Evolutionary conservation across 2,888 invertebrate genomes (phyloP), one percentile per base, ranked within the genome.

Genomic region (Apodemia duryi): DNA sequence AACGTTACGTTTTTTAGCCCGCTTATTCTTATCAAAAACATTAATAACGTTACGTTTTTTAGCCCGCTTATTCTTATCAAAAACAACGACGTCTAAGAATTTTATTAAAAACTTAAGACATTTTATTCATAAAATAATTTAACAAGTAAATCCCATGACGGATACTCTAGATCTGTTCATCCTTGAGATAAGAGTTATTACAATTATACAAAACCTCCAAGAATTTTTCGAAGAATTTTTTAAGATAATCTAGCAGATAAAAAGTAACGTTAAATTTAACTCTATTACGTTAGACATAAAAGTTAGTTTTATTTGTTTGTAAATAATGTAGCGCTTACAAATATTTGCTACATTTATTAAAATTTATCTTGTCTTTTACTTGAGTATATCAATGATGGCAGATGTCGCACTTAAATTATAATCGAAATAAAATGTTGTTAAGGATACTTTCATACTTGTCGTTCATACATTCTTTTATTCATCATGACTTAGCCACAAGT

Each of bases 121-220:
- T 54, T 54, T 28, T 54, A 54, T 54, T 54, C 32, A 54, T 54
- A 54, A 54, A 54, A 54, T 28, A 54, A 54, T 54, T 54, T 54
- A 54, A 54, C 54, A 54, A 54, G 54, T 29, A 29, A 54, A 54
- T 54, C 54, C 54, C 54, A 54, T 54, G 54, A 54, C 54, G 32
- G 54, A 54, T 54, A 54, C 11, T 54, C 54, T 29, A 54, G 54
- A 54, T 54, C 29, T 54, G 29, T 29, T 28, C 29, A 28, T 32
- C 11, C 32, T 54, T 54, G 28, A 54, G 54, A 54, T 54, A 54
- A 54, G 32, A 54, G 5, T 29, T 46, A 54, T 54, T 54, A 13
- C 13, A 46, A 29, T 54, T 54, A 54, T 54, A 29, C 29, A 29
- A 54, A 54, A 54, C 11, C 54, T 32, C 10, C 10, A 32, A 54